Evolutionary conservation across 2,888 invertebrate species (phyloP).

Genomic region (Neoascia interrupta): DNA sequence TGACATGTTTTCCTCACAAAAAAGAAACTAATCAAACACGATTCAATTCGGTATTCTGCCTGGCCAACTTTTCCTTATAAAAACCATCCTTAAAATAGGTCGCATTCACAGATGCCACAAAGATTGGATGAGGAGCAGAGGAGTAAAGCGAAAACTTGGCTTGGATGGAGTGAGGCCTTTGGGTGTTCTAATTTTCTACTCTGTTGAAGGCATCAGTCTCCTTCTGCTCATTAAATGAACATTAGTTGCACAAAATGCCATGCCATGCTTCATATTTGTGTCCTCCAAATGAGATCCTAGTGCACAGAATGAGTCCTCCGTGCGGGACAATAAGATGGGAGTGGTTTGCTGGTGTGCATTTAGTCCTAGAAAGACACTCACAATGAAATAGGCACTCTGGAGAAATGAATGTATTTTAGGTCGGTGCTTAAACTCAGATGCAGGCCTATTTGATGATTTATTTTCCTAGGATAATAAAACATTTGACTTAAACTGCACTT

Average conservation of each 20-base stretch:
- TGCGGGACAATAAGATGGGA: neutral
- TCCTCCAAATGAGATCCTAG: slow-evolving; percentile 27
- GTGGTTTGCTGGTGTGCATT: slow-evolving; percentile 9
- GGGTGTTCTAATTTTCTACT: slow-evolving; percentile 57
- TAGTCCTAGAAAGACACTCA: slow-evolving; percentile 5
- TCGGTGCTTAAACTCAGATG: slow-evolving; percentile 7
- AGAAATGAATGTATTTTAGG: slow-evolving; percentile 14
- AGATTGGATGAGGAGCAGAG: too few relatives aligned
- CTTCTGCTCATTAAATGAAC: slow-evolving; percentile 58
- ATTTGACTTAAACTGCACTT: too few relatives aligned
- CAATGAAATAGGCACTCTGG: slow-evolving; percentile 29
- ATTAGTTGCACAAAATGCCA: slow-evolving; percentile 54
- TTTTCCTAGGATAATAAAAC: too few relatives aligned
- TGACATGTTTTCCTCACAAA: slow-evolving; percentile 28
- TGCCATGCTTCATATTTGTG: slow-evolving; percentile 14
- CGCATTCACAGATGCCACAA: too few relatives aligned
- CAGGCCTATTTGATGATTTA: too few relatives aligned
- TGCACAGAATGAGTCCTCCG: slow-evolving; percentile 20
- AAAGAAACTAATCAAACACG: slow-evolving; percentile 48
- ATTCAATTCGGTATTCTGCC: slow-evolving; percentile 31
- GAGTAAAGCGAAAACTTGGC: slow-evolving; percentile 13
- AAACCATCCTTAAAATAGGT: slow-evolving; percentile 28
- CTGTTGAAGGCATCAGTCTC: slow-evolving; percentile 50
- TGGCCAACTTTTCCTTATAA: slow-evolving; percentile 22
- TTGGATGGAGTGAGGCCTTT: slow-evolving; percentile 27